Evolutionary conservation across 2,888 invertebrate species (phyloP), one percentile per base, ranked within the genome.

Genomic region (Apamea crenata): DNA sequence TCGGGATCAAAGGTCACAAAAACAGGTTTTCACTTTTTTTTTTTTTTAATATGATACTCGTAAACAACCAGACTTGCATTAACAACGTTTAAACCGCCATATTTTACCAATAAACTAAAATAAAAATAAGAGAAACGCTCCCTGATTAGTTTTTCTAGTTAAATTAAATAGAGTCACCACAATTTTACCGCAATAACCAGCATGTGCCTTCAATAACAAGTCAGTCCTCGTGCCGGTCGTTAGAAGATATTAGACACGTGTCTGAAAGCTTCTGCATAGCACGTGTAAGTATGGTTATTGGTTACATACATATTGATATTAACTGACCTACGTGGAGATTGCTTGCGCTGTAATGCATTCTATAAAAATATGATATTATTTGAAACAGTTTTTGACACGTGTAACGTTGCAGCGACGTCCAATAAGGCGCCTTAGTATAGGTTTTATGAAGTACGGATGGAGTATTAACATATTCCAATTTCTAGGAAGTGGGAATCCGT

Each of bases 171-270:
- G 21, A n/a, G 14, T 16, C 59, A 16, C 47, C 25, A 81, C 32
- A 65, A 50, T 69, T 50, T 40, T 44, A 29, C 5, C 16, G 10
- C 47, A 53, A 32, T 69, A 81, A 36, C 18, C 16, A 29, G 29
- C 56, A 63, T 56, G 63, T 40, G 56, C 16, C 25, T 53, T 67
- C 36, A 29, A 72, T 50, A 47, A 10, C 25, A 68, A 77, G 53
- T 73, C 68, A 66, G 40, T 69, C 32, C 84, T 84, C 84, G 83
- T 86, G 87, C 56, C 47, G 59, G 7, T 47, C 53, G 32, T 63
- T 68, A 65, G 47, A 67, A 72, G 25, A 63, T 63, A 78, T 73
- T 29, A 63, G 18, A n/a, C 84, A 84, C 87, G 84, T 78, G 84
- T 29, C n/a, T 53, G 2, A 21, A 84, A 44, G 32, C 74, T 77